Conservation (phyloP, 2,888 invertebrate species). For the Acleris laterana region DNA sequence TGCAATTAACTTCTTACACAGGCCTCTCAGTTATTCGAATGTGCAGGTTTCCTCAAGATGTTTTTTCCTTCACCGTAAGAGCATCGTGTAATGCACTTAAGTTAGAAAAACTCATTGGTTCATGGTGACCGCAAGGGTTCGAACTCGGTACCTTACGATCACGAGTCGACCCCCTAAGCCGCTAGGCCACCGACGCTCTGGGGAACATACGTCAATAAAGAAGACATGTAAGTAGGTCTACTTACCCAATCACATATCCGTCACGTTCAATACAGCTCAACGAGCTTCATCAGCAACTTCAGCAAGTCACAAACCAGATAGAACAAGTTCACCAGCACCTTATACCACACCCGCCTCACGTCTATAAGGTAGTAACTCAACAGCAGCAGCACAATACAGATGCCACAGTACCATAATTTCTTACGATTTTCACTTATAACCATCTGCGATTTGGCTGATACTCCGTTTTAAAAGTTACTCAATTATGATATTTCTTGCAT, state of each 20-base stretch:
- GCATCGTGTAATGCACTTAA: no score
- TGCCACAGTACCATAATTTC: conserved; percentile 61
- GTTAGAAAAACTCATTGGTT: no score
- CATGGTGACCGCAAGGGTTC: no score
- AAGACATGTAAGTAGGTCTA: neutral
- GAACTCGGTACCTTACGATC: no score
- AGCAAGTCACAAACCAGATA: conserved; percentile 73
- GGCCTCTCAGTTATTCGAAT: no score
- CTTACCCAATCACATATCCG: conserved; percentile 48
- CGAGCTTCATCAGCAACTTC: conserved; percentile 73
- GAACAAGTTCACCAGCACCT: conserved; percentile 67
- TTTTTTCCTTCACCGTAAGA: no score
- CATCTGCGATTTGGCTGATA: conserved; percentile 65
- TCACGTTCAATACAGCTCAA: conserved; percentile 68
- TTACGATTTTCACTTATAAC: conserved; percentile 67
- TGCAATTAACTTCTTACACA: no score
- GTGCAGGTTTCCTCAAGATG: no score
- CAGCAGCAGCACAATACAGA: conserved; percentile 55
- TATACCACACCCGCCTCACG: conserved; percentile 72
- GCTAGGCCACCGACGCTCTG: no score
- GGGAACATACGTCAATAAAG: no score
- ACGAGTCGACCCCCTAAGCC: no score
- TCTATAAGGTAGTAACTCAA: conserved; percentile 64
- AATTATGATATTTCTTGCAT: conserved; percentile 18
- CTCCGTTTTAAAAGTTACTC: conserved; percentile 33